Evolutionary conservation across 2,888 invertebrate genomes (phyloP).

Genomic region (Microctonus brassicae): DNA sequence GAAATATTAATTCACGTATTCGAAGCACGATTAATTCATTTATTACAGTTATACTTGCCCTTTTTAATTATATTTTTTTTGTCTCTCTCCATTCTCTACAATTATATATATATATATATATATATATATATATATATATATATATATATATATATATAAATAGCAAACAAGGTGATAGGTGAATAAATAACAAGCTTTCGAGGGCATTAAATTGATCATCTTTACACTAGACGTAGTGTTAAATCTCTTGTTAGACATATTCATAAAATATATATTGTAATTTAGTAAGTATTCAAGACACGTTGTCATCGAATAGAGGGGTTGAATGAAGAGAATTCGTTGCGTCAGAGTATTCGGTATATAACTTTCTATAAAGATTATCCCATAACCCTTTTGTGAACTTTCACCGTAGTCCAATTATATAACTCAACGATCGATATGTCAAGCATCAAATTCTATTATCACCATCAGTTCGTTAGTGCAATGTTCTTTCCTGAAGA

Average conservation of each 20-base stretch:
- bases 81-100: neutral
- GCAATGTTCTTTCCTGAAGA: neutral
- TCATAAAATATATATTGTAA: neutral
- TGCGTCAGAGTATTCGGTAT: neutral
- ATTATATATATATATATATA: too few relatives aligned
- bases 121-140: too few relatives aligned
- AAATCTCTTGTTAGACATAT: conserved; percentile 16
- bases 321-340: neutral
- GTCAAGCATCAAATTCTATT: neutral
- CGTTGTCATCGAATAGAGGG: neutral
- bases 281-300: conserved; percentile 1
- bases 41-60: neutral
- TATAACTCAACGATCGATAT: conserved; percentile 2
- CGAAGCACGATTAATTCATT: neutral
- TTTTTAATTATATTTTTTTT: too few relatives aligned
- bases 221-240: neutral
- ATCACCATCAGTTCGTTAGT: neutral
- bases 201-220: neutral
- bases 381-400: neutral
- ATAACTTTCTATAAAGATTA: conserved; percentile 22
- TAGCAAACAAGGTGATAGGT: neutral
- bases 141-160: neutral
- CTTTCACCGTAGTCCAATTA: conserved; percentile 1
- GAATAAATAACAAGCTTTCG: neutral
- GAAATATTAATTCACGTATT: neutral